phyloP scores from a whole-genome alignment of 37 sponge, comb jelly and placozoan species.

The Ianthella basta region DNA sequence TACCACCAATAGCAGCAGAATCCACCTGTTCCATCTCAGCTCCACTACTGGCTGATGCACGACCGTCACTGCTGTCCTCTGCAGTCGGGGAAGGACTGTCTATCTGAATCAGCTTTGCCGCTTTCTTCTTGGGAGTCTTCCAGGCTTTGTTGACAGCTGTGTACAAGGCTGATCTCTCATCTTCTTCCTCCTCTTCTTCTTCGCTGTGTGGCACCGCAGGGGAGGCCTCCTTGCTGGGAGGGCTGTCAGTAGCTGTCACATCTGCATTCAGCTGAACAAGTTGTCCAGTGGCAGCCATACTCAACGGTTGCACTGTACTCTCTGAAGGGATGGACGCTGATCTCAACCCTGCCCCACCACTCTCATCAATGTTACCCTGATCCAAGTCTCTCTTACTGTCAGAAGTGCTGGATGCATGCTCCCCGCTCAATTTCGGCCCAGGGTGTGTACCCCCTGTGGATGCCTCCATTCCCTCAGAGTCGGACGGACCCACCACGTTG shows the following conservation, averaged over 20 bases:
- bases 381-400: neutral
- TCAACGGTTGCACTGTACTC: neutral
- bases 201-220: neutral
- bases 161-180: neutral
- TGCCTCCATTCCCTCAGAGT: no score
- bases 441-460: no score
- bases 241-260: no score
- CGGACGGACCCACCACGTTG: no score
- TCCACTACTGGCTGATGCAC: neutral
- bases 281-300: conserved; percentile 20
- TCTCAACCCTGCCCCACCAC: neutral
- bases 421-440: no score
- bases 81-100: neutral
- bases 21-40: neutral
- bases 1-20: neutral
- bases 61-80: neutral
- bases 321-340: neutral
- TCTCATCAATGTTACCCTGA: neutral
- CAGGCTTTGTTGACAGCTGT: conserved; percentile 5
- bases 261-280: conserved; percentile 7
- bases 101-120: neutral
- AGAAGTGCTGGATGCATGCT: neutral
- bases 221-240: no score
- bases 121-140: conserved; percentile 18
- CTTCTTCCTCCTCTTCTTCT: neutral